Percentiles rank a stretch among this genome's conserved stretches.
These are phyloP conservation scores for Phyllopteryx taeniolatus DNA, from an alignment of 2,113 vertebrate species.

Conservation along the genomic window DNA sequence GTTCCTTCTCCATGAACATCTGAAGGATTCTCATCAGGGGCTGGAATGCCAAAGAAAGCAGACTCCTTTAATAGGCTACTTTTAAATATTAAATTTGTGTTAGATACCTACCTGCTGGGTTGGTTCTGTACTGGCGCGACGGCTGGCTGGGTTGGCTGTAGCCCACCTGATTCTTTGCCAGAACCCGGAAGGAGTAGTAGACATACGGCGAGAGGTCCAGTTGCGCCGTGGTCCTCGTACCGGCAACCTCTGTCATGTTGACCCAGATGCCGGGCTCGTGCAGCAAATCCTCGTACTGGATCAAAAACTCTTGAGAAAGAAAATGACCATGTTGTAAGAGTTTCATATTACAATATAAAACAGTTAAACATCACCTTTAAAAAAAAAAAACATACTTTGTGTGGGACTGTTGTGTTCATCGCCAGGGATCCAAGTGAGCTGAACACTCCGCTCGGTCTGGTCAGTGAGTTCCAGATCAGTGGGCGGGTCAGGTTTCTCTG, in stretches of 20 bases:
- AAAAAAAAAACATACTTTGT: slow-evolving; percentile 56
- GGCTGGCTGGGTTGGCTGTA: slow-evolving; percentile 80
- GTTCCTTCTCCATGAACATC: slow-evolving; percentile 79
- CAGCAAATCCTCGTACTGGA: slow-evolving; percentile 88
- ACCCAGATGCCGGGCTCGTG: slow-evolving; percentile 84
- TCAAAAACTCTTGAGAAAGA: slow-evolving; percentile 78
- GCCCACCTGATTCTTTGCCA: slow-evolving; percentile 83
- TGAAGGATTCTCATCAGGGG: slow-evolving; percentile 87
- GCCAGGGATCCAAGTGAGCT: slow-evolving; percentile 89
- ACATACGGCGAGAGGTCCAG: slow-evolving; percentile 86
- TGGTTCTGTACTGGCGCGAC: slow-evolving; percentile 87
- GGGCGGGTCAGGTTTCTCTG: slow-evolving; percentile 88
- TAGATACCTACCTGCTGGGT: slow-evolving; percentile 85
- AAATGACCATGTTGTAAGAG: background rate
- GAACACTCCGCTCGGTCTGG: slow-evolving; percentile 81
- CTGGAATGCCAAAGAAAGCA: slow-evolving; percentile 54
- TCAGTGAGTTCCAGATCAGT: slow-evolving; percentile 89
- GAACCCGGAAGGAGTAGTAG: slow-evolving; percentile 91
- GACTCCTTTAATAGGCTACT: background rate
- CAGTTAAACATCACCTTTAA: background rate
- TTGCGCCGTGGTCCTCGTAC: slow-evolving; percentile 76
- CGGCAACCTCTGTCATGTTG: slow-evolving; percentile 80
- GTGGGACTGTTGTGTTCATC: slow-evolving; percentile 91
- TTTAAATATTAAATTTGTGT: background rate
- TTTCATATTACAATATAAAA: background rate